Conservation (phyloP, 1,140 invertebrate species). For the Copidosoma floridanum region DNA sequence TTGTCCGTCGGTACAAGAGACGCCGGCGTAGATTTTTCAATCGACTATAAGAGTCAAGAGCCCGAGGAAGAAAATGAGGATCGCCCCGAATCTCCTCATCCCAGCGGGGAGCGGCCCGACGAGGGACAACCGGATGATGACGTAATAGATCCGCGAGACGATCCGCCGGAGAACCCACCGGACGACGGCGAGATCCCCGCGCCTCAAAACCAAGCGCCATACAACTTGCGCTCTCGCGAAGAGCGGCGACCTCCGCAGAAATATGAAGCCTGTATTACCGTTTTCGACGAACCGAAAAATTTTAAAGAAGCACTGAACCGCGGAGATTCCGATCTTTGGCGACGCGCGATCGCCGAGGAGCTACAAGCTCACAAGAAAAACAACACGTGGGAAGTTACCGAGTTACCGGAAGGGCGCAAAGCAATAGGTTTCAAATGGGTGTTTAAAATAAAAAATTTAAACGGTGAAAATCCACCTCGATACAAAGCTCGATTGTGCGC, state of each 20-base stretch:
- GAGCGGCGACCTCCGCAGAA: neutral
- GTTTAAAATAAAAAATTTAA: conserved; percentile 40
- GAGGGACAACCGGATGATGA: neutral
- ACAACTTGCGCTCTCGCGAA: neutral
- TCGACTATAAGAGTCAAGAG: no score
- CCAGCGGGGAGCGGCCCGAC: neutral
- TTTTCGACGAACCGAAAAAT: conserved; percentile 14
- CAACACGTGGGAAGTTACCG: conserved; percentile 3
- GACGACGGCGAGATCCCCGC: neutral
- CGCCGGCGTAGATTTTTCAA: neutral
- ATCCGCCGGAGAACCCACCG: conserved; percentile 5
- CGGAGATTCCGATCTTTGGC: conserved; percentile 22
- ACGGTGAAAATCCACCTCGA: conserved; percentile 5
- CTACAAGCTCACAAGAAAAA: conserved; percentile 30
- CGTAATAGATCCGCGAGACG: no score
- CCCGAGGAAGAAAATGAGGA: no score
- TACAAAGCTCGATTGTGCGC: conserved; percentile 50
- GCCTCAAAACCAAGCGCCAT: neutral
- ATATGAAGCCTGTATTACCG: neutral
- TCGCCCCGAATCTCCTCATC: neutral
- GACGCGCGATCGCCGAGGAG: conserved; percentile 31
- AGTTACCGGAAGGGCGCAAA: conserved; percentile 28
- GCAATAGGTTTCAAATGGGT: no score
- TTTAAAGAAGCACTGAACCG: conserved; percentile 25
- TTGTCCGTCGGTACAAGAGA: neutral